phyloP scores from a whole-genome alignment of 2,113 vertebrate species.

The Gobiocypris rarus region DNA sequence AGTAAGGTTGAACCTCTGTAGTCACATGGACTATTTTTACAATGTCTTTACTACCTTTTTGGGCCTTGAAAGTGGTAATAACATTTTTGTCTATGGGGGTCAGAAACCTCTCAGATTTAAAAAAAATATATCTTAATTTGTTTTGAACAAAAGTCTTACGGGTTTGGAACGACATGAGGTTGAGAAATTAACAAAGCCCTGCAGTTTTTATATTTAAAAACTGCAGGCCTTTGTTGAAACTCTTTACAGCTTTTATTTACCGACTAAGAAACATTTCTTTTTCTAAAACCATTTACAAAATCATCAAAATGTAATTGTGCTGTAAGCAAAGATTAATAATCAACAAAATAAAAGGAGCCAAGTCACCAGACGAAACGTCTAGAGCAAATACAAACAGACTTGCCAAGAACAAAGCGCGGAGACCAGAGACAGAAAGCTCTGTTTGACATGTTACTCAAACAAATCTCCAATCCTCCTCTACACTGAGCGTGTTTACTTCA shows the following conservation, averaged over 20 bases:
- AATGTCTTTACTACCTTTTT: too few species aligned
- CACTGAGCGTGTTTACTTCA: conserved; percentile 35
- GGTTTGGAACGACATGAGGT: too few species aligned
- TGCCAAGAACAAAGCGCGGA: conserved; percentile 20
- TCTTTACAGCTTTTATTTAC: background rate
- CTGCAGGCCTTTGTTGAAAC: background rate
- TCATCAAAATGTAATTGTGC: conserved; percentile 15
- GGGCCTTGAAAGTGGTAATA: too few species aligned
- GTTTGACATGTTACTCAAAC: conserved; percentile 46
- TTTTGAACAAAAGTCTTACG: too few species aligned
- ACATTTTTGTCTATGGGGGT: too few species aligned
- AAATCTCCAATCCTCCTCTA: conserved; percentile 38
- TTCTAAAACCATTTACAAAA: conserved; percentile 16
- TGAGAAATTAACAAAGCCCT: too few species aligned
- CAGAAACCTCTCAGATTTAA: too few species aligned
- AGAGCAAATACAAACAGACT: conserved; percentile 58
- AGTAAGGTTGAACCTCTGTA: too few species aligned
- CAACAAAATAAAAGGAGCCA: conserved; percentile 23
- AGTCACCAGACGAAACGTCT: conserved; percentile 29
- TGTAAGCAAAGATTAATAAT: conserved; percentile 42
- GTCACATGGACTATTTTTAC: too few species aligned
- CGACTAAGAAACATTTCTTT: background rate
- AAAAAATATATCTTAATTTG: too few species aligned
- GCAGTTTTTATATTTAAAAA: background rate
- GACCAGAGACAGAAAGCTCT: conserved; percentile 32